These are phyloP conservation scores for Monochamus alternatus DNA, from an alignment of 2,888 invertebrate species.

Conservation along the genomic window DNA sequence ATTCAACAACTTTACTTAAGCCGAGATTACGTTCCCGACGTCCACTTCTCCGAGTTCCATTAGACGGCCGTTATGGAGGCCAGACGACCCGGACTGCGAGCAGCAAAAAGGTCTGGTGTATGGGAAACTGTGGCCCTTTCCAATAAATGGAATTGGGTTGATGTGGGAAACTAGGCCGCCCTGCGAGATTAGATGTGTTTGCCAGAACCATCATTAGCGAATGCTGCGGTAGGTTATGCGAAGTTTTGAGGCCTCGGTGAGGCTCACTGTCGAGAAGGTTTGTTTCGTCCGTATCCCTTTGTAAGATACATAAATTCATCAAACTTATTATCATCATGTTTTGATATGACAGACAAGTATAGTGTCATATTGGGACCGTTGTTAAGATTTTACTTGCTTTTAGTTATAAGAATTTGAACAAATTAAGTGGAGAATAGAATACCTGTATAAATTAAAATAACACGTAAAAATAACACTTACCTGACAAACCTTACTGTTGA, in stretches of 20 bases:
- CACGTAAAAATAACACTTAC: no score
- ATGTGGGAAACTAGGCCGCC: background rate
- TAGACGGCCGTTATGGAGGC: background rate
- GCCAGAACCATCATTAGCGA: background rate
- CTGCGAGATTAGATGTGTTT: background rate
- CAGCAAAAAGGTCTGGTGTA: conserved; percentile 10
- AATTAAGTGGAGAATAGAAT: no score
- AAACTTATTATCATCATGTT: no score
- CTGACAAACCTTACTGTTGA: no score
- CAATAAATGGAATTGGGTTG: background rate
- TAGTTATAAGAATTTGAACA: no score
- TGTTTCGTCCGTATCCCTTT: no score
- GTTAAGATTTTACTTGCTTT: no score
- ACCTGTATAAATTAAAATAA: no score
- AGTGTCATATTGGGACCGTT: no score
- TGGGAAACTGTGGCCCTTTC: background rate
- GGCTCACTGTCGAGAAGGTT: no score
- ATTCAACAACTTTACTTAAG: conserved; percentile 26
- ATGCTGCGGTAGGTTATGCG: background rate
- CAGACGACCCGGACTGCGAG: background rate
- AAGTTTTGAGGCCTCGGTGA: background rate
- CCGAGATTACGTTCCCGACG: conserved; percentile 20
- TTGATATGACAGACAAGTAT: no score
- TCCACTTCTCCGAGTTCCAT: conserved; percentile 22
- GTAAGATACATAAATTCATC: no score